phyloP scores from a whole-genome alignment of 2,113 vertebrate genomes.

The Paraplagusia blochii region DNA sequence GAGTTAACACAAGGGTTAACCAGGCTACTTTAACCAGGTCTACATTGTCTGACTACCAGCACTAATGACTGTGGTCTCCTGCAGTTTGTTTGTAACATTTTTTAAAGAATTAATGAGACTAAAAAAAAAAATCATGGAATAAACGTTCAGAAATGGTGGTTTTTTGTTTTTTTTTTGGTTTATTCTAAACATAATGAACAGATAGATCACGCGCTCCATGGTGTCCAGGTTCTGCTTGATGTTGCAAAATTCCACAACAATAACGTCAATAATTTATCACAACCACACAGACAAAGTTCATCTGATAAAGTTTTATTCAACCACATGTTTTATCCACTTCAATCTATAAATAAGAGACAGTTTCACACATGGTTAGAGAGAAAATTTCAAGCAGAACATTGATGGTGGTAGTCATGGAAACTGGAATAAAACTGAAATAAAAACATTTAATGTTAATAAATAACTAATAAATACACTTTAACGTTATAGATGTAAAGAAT shows the following conservation, averaged over 20 bases:
- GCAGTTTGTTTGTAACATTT: conserved; percentile 43
- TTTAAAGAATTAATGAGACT: conserved; percentile 34
- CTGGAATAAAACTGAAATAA: too few relatives aligned
- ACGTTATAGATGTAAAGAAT: too few relatives aligned
- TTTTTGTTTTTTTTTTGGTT: background rate
- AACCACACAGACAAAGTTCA: conserved; percentile 7
- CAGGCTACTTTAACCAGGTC: conserved; percentile 15
- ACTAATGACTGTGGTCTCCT: conserved; percentile 41
- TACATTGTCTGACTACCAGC: conserved; percentile 43
- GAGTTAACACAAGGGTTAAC: conserved; percentile 12
- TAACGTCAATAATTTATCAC: background rate
- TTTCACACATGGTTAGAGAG: too few relatives aligned
- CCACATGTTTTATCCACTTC: too few relatives aligned
- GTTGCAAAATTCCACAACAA: background rate
- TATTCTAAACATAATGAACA: too few relatives aligned
- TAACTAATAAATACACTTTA: too few relatives aligned
- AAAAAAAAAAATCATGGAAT: conserved; percentile 18
- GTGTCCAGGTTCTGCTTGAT: background rate
- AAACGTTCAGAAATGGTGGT: conserved; percentile 14
- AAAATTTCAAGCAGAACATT: too few relatives aligned
- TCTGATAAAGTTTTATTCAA: too few relatives aligned
- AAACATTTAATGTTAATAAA: too few relatives aligned
- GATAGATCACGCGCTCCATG: too few relatives aligned
- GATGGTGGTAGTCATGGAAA: too few relatives aligned
- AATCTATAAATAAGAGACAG: too few relatives aligned